Evolutionary conservation across 1,140 invertebrate genomes (phyloP).

Genomic region (Diuraphis noxia): DNA sequence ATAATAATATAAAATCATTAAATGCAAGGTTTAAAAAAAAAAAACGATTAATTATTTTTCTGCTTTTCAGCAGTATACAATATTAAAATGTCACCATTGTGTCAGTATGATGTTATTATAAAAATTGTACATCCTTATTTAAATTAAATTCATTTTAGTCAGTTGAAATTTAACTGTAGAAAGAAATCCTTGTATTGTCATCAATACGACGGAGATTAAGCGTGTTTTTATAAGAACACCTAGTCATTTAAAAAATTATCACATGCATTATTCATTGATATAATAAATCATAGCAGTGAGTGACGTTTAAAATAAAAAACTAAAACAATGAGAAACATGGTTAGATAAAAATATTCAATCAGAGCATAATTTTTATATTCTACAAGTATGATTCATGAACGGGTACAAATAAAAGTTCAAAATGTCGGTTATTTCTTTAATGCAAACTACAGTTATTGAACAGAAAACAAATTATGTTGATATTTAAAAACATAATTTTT

Average conservation of each 20-base stretch:
- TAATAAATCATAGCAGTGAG: not conserved
- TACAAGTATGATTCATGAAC: not conserved
- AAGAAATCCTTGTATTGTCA: too few relatives aligned
- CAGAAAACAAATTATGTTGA: not conserved
- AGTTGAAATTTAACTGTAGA: too few relatives aligned
- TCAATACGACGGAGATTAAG: not conserved
- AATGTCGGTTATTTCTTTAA: not conserved
- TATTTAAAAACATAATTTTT: not conserved
- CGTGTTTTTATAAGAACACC: not conserved
- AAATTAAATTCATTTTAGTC: too few relatives aligned
- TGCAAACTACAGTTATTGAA: not conserved
- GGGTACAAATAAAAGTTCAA: not conserved
- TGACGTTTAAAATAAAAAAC: not conserved
- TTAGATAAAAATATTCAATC: not conserved
- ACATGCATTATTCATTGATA: not conserved
- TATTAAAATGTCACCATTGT: too few relatives aligned
- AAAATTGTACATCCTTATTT: too few relatives aligned
- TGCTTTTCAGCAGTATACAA: not conserved
- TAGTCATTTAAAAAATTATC: not conserved
- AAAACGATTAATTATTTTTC: not conserved
- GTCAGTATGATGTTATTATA: too few relatives aligned
- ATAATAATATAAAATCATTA: not conserved
- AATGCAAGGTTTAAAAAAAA: not conserved
- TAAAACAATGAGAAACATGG: not conserved
- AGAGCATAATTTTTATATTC: not conserved